Conservation (phyloP, 1,140 invertebrate species). For the Galendromus occidentalis region DNA sequence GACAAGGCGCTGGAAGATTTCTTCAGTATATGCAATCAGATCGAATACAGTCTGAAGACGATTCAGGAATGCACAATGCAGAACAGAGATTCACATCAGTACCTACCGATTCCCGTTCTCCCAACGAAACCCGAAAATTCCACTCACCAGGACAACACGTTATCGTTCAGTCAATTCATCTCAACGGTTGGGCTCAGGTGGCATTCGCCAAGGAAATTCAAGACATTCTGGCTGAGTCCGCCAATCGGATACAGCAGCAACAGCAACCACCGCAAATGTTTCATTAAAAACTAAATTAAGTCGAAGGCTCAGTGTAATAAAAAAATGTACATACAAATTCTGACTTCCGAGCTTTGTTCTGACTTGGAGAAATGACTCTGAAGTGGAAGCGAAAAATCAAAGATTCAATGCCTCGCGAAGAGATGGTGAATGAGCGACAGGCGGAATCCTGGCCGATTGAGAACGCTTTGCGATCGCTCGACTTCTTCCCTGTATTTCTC, state of each 20-base stretch:
- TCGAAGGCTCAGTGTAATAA: too few relatives aligned
- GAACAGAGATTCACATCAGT: conserved; percentile 51
- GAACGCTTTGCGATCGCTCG: too few relatives aligned
- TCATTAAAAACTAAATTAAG: not conserved
- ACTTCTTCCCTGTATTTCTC: too few relatives aligned
- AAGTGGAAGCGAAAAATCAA: too few relatives aligned
- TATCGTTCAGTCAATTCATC: conserved; percentile 70
- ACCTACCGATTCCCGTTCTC: conserved; percentile 50
- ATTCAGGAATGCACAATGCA: conserved; percentile 65
- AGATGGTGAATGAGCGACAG: too few relatives aligned
- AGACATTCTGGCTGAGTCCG: conserved; percentile 54
- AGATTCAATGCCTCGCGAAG: too few relatives aligned
- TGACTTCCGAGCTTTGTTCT: too few relatives aligned
- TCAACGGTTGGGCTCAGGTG: conserved; percentile 61
- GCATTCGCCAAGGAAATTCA: conserved; percentile 66
- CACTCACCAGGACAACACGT: conserved; percentile 34
- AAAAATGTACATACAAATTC: too few relatives aligned
- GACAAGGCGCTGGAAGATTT: conserved; percentile 84
- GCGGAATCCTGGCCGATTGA: too few relatives aligned
- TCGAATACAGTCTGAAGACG: conserved; percentile 72
- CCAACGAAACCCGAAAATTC: conserved; percentile 45
- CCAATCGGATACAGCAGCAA: conserved; percentile 36
- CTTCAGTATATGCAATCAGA: conserved; percentile 79
- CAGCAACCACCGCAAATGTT: not conserved
- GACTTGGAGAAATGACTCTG: too few relatives aligned